Percentiles rank a stretch among this genome's conserved stretches.
Conservation (phyloP, 2,888 invertebrate genomes). For the Perithous albicinctus region DNA sequence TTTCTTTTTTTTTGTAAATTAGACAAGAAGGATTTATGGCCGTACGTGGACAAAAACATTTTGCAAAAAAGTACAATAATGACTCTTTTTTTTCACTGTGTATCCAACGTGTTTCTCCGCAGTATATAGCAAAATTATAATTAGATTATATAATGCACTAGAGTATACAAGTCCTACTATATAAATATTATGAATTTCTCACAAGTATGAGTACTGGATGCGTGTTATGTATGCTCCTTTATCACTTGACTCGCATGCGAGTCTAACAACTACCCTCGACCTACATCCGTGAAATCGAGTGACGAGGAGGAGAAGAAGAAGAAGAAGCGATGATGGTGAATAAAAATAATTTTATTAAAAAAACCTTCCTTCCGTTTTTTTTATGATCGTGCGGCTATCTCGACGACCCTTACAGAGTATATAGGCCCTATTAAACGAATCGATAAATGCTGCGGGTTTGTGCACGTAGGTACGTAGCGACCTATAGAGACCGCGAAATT, state of each 20-base stretch:
- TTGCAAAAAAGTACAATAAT: too few relatives aligned
- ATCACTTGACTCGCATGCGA: background rate
- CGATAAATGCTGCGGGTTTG: background rate
- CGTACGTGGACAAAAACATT: too few relatives aligned
- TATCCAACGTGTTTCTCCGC: background rate
- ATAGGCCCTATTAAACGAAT: background rate
- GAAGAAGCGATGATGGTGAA: background rate
- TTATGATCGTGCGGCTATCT: background rate
- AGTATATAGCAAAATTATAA: conserved; percentile 3
- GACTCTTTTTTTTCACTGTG: too few relatives aligned
- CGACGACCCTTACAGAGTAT: background rate
- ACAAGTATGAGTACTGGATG: background rate
- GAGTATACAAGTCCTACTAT: background rate
- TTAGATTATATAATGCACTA: conserved; percentile 1
- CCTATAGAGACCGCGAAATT: conserved; percentile 47
- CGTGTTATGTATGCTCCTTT: background rate
- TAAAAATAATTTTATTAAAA: conserved; percentile 16
- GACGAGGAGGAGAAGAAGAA: background rate
- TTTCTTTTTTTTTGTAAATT: too few relatives aligned
- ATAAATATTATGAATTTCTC: conserved; percentile 22
- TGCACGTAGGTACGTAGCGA: background rate
- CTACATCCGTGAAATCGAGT: background rate
- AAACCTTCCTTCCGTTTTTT: background rate
- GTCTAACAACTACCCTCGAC: background rate
- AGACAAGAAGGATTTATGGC: too few relatives aligned